Evolutionary conservation across 2,113 vertebrate genomes (phyloP).

Genomic region (Asarcornis scutulata): DNA sequence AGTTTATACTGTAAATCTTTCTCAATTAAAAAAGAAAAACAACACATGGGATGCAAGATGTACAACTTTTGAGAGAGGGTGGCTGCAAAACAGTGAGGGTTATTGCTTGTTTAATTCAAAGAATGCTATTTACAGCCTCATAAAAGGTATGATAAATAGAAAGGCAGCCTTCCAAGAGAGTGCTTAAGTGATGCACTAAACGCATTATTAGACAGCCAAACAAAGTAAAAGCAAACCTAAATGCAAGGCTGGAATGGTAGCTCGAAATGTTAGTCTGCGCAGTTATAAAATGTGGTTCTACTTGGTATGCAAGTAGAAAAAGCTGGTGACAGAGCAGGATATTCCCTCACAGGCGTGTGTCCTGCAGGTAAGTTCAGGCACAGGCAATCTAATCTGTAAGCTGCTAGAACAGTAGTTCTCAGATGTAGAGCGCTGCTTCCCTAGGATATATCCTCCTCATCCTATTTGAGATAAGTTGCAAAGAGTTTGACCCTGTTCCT

Average conservation of each 20-base stretch:
- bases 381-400: not conserved
- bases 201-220: not conserved
- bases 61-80: not conserved
- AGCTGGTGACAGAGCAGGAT: not conserved
- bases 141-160: conserved; percentile 38
- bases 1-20: not conserved
- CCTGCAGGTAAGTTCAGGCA: not conserved
- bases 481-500: not conserved
- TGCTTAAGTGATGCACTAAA: not conserved
- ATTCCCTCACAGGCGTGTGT: not conserved
- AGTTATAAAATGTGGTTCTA: not conserved
- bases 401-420: not conserved
- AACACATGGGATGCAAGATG: not conserved
- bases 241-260: not conserved
- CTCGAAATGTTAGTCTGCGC: not conserved
- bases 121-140: conserved; percentile 62
- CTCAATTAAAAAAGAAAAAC: not conserved
- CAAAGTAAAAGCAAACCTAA: conserved; percentile 1
- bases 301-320: not conserved
- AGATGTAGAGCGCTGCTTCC: not conserved
- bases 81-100: conserved; percentile 22
- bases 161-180: conserved; percentile 39
- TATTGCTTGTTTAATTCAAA: conserved; percentile 53
- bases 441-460: not conserved
- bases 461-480: not conserved